Conservation (phyloP, 2,797 vertebrate species). For the Cuculus canorus region DNA sequence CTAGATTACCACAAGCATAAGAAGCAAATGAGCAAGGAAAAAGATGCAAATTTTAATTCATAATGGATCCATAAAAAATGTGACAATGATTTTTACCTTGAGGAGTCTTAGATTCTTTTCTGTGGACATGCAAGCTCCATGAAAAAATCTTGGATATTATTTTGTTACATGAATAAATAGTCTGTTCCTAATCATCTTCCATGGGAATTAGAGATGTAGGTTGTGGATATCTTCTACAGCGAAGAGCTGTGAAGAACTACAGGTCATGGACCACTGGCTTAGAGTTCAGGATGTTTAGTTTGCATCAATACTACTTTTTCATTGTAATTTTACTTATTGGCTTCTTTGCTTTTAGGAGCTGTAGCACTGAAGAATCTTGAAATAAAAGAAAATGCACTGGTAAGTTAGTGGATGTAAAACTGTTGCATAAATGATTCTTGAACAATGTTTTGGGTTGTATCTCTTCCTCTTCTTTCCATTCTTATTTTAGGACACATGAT, state of each 20-base stretch:
- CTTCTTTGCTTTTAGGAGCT: slow-evolving; percentile 81
- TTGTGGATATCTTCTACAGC: background rate
- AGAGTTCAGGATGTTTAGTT: background rate
- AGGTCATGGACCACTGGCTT: background rate
- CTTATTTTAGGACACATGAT: background rate
- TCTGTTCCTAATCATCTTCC: background rate
- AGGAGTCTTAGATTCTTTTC: background rate
- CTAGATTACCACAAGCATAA: background rate
- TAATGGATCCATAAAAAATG: background rate
- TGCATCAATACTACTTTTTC: background rate
- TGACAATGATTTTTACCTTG: background rate
- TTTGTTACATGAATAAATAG: background rate
- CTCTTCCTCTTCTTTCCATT: background rate
- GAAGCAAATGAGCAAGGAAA: background rate
- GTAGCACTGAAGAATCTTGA: slow-evolving; percentile 91
- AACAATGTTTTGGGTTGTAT: background rate
- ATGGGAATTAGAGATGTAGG: background rate
- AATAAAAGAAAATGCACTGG: slow-evolving; percentile 99
- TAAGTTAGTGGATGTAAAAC: slow-evolving; percentile 75
- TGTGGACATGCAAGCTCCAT: background rate
- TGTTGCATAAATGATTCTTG: background rate
- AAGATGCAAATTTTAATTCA: background rate
- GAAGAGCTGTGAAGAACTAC: background rate
- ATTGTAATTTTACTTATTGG: background rate
- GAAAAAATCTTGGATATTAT: background rate